Conservation (phyloP, 2,888 invertebrate species). For the Petrophora chlorosata region DNA sequence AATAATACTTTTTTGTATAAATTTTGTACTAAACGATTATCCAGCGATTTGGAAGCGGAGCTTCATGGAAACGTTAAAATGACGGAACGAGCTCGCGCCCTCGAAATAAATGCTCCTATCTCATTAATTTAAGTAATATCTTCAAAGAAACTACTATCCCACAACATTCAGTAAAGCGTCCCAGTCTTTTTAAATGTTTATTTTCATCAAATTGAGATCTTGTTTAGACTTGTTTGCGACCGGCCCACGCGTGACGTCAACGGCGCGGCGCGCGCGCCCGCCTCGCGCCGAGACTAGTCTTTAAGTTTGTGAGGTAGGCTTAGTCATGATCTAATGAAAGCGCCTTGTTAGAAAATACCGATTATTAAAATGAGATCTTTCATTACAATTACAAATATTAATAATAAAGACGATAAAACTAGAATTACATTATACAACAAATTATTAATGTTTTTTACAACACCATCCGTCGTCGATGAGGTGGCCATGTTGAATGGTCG, state of each 20-base stretch:
- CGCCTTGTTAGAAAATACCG: slow-evolving; percentile 84
- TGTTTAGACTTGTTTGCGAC: slow-evolving; percentile 80
- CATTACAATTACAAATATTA: slow-evolving; percentile 83
- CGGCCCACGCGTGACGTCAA: slow-evolving; percentile 50
- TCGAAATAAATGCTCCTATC: slow-evolving; percentile 79
- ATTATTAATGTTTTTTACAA: slow-evolving; percentile 77
- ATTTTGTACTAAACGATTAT: slow-evolving; percentile 79
- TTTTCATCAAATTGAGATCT: slow-evolving; percentile 84
- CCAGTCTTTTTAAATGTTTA: slow-evolving; percentile 83
- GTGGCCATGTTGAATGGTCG: slow-evolving; percentile 58
- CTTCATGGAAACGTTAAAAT: slow-evolving; percentile 44
- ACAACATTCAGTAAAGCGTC: slow-evolving; percentile 84
- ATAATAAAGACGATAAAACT: slow-evolving; percentile 81
- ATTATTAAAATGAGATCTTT: slow-evolving; percentile 85
- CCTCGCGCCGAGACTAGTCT: slow-evolving; percentile 56
- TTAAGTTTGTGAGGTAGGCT: slow-evolving; percentile 83
- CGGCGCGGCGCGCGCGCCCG: slow-evolving; percentile 33
- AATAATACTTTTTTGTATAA: slow-evolving; percentile 76
- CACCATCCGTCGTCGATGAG: slow-evolving; percentile 62
- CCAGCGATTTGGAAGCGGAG: slow-evolving; percentile 63
- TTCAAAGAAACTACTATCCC: slow-evolving; percentile 81
- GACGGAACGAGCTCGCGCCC: slow-evolving; percentile 56
- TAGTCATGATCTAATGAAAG: slow-evolving; percentile 84
- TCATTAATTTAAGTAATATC: slow-evolving; percentile 82
- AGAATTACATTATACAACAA: slow-evolving; percentile 82